Conservation (phyloP, 2,888 invertebrate genomes). For the Hirtodrosophila confusa region DNA sequence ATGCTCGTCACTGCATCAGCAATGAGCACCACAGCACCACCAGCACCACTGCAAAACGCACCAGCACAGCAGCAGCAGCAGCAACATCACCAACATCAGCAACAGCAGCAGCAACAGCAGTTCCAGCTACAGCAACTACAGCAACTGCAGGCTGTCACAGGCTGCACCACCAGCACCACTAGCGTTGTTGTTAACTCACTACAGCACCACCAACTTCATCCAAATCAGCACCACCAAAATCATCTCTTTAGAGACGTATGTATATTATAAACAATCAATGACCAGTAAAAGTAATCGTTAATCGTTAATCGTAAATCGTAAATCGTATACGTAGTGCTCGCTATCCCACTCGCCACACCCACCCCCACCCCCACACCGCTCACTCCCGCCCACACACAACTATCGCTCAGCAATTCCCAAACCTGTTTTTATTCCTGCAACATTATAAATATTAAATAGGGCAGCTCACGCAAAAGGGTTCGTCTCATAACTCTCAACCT, state of each 20-base stretch:
- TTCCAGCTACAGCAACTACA: conserved; percentile 53
- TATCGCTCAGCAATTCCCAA: conserved; percentile 43
- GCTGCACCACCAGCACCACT: conserved; percentile 81
- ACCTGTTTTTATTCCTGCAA: conserved; percentile 25
- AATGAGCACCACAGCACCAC: conserved; percentile 44
- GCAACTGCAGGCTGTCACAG: conserved; percentile 68
- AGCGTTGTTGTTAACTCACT: conserved; percentile 84
- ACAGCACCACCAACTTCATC: conserved; percentile 84
- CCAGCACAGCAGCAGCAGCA: conserved; percentile 44
- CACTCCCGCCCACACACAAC: conserved; percentile 2
- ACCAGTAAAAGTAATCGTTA: conserved; percentile 1
- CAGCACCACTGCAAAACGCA: conserved; percentile 35
- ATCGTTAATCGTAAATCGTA: too few relatives aligned
- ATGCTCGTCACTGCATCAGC: conserved; percentile 56
- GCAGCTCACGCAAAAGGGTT: conserved; percentile 37
- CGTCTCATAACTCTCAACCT: conserved; percentile 40
- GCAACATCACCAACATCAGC: conserved; percentile 43
- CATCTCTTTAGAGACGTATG: conserved; percentile 85
- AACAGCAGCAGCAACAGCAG: conserved; percentile 41
- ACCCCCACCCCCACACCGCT: conserved; percentile 3
- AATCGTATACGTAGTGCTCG: conserved; percentile 5
- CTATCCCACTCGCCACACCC: neutral
- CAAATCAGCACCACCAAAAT: conserved; percentile 84
- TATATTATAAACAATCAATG: conserved; percentile 65
- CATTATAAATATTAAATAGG: conserved; percentile 42